Base-by-base conservation (phyloP, 2,797 vertebrate species). In the Labeo calbasu region DNA sequence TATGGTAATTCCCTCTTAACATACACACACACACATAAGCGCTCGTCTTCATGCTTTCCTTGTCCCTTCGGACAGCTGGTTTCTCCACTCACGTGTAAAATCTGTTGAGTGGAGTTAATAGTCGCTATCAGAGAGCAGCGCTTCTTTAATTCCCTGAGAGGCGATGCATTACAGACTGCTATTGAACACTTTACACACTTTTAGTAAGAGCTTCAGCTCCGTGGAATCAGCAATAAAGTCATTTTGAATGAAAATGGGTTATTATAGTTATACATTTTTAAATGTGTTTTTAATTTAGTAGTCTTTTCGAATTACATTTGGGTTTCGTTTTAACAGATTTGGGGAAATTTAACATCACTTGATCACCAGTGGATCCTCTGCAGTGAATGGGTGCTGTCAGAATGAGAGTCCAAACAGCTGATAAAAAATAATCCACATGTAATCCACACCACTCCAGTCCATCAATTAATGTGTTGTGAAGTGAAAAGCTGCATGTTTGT, bases 71-170 rank as follows among this genome's bases (percentile, higher is more conserved):
- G 19, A 80, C 19, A 50, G 53, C 51, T 12, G 7, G 23, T 43
- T 87, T 88, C 86, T 59, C 53, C 0, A 79, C 82, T n/a, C 32
- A 32, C 11, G 15, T 66, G 53, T 73, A 23, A 71, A 72, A 84
- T 77, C 70, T 70, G 86, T 84, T 82, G 81, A 94, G 90, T 88
- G 82, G 77, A 87, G 85, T 61, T 86, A 92, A 91, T 89, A 85
- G 88, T 84, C 81, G 19, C 86, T 88, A 88, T 91, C 86, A 87
- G 85, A 73, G 77, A 40, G 79, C 86, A 77, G 68, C 25, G 72
- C 78, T 88, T 46, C 88, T 83, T 72, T 85, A 86, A 87, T 88
- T 89, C 72, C 77, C 85, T 73, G 84, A 71, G 84, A 91, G 87
- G 87, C 40, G 55, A 36, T 77, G 51, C 76, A 71, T 92, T 91